Evolutionary conservation across 2,113 vertebrate genomes (phyloP).

Genomic region (Oreotrochilus melanogaster): DNA sequence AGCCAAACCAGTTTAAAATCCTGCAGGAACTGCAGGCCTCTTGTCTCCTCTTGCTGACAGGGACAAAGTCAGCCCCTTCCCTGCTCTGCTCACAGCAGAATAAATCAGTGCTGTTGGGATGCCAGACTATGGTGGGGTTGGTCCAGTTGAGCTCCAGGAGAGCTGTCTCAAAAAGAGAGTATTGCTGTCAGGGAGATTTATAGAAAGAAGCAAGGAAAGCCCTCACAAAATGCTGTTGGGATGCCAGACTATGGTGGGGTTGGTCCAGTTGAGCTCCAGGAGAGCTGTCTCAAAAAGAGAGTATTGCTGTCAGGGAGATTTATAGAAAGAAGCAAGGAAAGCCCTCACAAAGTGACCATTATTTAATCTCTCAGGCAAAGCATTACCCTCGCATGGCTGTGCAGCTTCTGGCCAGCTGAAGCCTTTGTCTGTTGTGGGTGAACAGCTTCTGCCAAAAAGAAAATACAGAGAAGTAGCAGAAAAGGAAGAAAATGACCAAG

Average conservation of each 20-base stretch:
- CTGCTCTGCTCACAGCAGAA: not conserved
- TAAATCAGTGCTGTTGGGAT: not conserved
- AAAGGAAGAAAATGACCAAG: not conserved
- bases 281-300: not conserved
- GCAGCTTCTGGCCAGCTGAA: not conserved
- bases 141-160: not conserved
- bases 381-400: not conserved
- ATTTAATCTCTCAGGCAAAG: not conserved
- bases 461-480: not conserved
- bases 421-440: not conserved
- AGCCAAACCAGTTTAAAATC: conserved; percentile 12
- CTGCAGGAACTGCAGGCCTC: not conserved
- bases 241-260: not conserved
- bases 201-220: not conserved
- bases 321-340: not conserved
- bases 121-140: not conserved
- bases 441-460: not conserved
- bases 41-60: not conserved
- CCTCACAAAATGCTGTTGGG: fast-evolving
- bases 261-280: not conserved
- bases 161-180: not conserved
- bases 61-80: not conserved
- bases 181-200: not conserved
- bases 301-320: not conserved
- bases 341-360: not conserved